A percentile compares a stretch with the other conserved stretches of the same genome.
Evolutionary conservation across 2,797 vertebrate genomes (phyloP).

Genomic region (Periparus ater): DNA sequence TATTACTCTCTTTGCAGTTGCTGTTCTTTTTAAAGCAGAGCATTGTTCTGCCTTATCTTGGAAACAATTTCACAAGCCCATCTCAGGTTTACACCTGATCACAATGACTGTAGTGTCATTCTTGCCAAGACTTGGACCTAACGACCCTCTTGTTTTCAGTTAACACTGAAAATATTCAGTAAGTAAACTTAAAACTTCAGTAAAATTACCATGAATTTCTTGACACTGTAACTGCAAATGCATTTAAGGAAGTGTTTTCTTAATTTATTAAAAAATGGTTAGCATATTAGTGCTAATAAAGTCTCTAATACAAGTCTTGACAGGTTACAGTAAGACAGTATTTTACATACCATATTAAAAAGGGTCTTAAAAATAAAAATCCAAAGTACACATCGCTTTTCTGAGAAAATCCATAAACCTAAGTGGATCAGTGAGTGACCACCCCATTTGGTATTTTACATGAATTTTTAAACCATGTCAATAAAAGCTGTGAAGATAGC

Average conservation of each 20-base stretch:
- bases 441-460: background rate
- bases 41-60: background rate
- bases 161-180: background rate
- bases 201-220: background rate
- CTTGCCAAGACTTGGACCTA: background rate
- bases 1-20: accelerated
- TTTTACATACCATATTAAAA: background rate
- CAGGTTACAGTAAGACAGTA: background rate
- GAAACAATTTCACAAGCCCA: background rate
- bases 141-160: background rate
- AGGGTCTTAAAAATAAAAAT: background rate
- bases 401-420: background rate
- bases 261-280: background rate
- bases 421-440: background rate
- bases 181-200: background rate
- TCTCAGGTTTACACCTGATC: background rate
- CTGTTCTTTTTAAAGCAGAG: background rate
- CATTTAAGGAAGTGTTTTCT: background rate
- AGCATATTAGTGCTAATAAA: background rate
- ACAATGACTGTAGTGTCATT: background rate
- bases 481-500: conserved; percentile 13
- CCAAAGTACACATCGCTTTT: background rate
- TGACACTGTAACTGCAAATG: background rate
- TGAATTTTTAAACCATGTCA: conserved; percentile 43
- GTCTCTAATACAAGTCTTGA: background rate